Conservation (phyloP, 1,140 invertebrate genomes). For the Cardiocondyla obscurior region DNA sequence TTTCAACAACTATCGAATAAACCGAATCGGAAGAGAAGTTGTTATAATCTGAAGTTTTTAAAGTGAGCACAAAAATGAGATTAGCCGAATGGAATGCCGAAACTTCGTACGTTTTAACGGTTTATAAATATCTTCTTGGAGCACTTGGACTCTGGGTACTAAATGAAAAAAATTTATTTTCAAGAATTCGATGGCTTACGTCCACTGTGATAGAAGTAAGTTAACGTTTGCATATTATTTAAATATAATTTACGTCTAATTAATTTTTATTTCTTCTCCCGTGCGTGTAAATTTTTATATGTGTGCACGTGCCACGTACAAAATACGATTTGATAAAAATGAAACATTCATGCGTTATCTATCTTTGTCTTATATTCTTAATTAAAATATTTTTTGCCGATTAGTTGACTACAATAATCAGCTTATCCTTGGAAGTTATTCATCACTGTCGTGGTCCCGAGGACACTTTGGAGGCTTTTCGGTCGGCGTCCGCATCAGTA, state of each 20-base stretch:
- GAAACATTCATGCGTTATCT: not conserved
- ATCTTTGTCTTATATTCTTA: no score
- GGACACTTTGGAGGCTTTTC: constrained; percentile 43
- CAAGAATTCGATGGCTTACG: constrained; percentile 45
- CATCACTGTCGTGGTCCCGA: constrained; percentile 40
- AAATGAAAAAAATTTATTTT: constrained; percentile 4
- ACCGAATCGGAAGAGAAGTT: not conserved
- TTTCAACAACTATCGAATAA: not conserved
- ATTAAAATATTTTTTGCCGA: not conserved
- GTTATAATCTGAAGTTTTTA: not conserved
- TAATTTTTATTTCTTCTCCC: not conserved
- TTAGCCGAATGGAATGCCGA: constrained; percentile 4
- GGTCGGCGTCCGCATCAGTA: constrained; percentile 32
- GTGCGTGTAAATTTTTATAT: not conserved
- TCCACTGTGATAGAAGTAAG: constrained; percentile 52
- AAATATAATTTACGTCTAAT: not conserved
- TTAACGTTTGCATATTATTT: not conserved
- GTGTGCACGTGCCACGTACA: no score
- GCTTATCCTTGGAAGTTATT: constrained; percentile 39
- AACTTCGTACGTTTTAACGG: not conserved
- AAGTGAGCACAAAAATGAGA: not conserved
- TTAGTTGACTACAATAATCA: constrained; percentile 48
- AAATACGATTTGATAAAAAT: not conserved
- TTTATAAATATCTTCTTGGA: constrained; percentile 29
- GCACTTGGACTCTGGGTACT: constrained; percentile 12